phyloP scores from a whole-genome alignment of 1,140 invertebrate species.

The Drosophila burlai region DNA sequence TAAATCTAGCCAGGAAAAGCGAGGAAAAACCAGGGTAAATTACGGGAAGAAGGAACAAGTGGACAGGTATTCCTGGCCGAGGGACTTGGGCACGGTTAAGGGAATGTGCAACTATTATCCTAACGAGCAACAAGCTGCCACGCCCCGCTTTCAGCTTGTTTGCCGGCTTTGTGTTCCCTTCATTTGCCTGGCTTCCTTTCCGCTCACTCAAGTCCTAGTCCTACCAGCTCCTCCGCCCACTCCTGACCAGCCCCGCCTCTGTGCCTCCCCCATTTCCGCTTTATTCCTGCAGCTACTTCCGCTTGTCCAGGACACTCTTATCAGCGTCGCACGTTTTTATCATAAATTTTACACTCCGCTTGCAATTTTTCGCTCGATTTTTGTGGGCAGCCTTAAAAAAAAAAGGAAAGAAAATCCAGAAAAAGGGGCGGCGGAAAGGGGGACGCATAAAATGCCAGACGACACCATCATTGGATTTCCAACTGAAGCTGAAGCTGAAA shows the following conservation, averaged over 20 bases:
- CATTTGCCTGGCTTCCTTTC: constrained; percentile 2
- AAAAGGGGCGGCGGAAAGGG: neutral
- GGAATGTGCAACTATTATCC: constrained; percentile 57
- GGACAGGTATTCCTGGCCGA: neutral
- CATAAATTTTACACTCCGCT: constrained; percentile 78
- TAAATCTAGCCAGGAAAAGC: constrained; percentile 4
- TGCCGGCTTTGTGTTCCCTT: constrained; percentile 20
- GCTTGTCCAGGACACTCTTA: constrained; percentile 49
- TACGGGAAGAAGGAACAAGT: no score
- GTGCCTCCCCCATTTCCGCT: constrained; percentile 11
- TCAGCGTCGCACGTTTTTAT: constrained; percentile 76
- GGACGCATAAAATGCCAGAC: constrained; percentile 37
- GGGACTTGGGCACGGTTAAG: neutral
- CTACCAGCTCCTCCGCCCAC: neutral
- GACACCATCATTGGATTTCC: constrained; percentile 30
- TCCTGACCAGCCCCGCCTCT: neutral
- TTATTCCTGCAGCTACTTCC: constrained; percentile 27
- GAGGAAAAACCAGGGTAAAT: neutral
- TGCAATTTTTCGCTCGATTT: constrained; percentile 52
- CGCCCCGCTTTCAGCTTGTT: constrained; percentile 26
- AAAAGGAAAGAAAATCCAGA: neutral
- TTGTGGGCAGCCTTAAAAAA: constrained; percentile 22
- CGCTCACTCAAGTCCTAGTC: neutral
- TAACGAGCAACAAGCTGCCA: constrained; percentile 74
- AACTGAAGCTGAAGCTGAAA: neutral